phyloP scores from a whole-genome alignment of 2,888 invertebrate genomes.

The Agrilus biguttatus region DNA sequence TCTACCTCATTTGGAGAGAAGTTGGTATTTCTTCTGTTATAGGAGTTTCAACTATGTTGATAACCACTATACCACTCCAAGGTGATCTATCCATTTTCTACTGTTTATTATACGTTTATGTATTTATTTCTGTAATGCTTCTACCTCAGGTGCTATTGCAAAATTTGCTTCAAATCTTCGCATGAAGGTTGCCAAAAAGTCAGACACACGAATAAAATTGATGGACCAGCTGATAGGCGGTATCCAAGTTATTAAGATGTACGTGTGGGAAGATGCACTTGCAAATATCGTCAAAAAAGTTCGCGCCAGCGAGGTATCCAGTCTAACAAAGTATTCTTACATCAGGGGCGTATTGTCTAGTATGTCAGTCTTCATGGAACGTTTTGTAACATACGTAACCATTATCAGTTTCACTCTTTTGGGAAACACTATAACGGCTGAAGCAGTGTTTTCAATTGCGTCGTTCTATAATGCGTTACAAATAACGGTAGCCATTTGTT shows the following conservation, averaged over 20 bases:
- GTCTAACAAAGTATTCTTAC: constrained; percentile 33
- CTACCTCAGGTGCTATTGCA: constrained; percentile 10
- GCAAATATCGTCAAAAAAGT: constrained; percentile 19
- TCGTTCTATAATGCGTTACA: constrained; percentile 36
- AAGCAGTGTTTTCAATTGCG: constrained; percentile 25
- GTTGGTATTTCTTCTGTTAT: constrained; percentile 40
- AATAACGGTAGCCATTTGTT: constrained; percentile 42
- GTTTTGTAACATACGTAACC: constrained; percentile 65
- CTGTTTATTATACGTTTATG: no score
- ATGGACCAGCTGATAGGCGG: constrained; percentile 58
- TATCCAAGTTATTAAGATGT: constrained; percentile 61
- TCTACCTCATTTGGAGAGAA: constrained; percentile 40
- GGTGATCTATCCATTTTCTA: constrained; percentile 16
- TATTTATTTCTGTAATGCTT: no score
- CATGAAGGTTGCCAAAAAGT: constrained; percentile 27
- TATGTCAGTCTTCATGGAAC: constrained; percentile 66
- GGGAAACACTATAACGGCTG: constrained; percentile 44
- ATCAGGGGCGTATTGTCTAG: constrained; percentile 51
- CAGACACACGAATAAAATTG: constrained; percentile 48
- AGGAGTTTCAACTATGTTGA: constrained; percentile 41
- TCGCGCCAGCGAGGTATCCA: constrained; percentile 12
- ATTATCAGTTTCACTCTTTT: constrained; percentile 57
- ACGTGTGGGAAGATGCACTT: constrained; percentile 57
- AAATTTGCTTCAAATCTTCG: constrained; percentile 17
- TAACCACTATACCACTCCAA: constrained; percentile 36